A percentile compares a stretch with the other conserved stretches of the same genome.
Evolutionary conservation across 2,797 vertebrate genomes (phyloP).

Genomic region (Garrulus glandarius): DNA sequence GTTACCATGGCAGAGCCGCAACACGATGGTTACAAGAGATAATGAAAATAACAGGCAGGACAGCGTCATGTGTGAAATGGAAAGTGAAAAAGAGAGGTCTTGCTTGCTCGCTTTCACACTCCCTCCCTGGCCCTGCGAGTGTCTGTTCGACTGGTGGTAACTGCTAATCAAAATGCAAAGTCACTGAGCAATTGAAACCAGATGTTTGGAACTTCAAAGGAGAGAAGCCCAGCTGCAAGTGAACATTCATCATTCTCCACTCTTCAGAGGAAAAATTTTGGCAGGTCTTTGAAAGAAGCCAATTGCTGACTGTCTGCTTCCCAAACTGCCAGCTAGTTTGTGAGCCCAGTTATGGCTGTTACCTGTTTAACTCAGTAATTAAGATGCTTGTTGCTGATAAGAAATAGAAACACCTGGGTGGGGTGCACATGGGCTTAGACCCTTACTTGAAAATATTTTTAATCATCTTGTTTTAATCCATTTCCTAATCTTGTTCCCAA

Average conservation of each 20-base stretch:
- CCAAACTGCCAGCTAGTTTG: neutral
- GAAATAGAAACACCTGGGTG: neutral
- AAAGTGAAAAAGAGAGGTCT: conserved; percentile 59
- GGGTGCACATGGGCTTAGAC: neutral
- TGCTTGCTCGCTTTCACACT: conserved; percentile 14
- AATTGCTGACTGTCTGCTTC: conserved; percentile 50
- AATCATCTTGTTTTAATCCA: conserved; percentile 2
- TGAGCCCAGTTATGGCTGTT: neutral
- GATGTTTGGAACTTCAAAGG: conserved; percentile 81
- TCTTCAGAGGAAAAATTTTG: conserved; percentile 60
- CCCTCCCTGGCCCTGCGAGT: conserved; percentile 9
- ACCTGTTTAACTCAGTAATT: conserved; percentile 13
- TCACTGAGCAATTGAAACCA: conserved; percentile 76
- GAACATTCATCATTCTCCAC: conserved; percentile 56
- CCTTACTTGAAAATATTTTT: neutral
- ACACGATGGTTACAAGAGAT: conserved; percentile 34
- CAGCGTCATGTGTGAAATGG: conserved; percentile 36
- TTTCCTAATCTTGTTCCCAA: neutral
- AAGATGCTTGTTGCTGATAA: neutral
- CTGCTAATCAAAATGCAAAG: conserved; percentile 70
- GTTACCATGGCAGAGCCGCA: conserved; percentile 37
- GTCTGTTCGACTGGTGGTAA: conserved; percentile 64
- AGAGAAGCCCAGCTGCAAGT: conserved; percentile 63
- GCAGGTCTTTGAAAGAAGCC: conserved; percentile 73
- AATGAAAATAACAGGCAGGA: conserved; percentile 56